phyloP scores from a whole-genome alignment of 2,113 vertebrate species.

The Zingel zingel region DNA sequence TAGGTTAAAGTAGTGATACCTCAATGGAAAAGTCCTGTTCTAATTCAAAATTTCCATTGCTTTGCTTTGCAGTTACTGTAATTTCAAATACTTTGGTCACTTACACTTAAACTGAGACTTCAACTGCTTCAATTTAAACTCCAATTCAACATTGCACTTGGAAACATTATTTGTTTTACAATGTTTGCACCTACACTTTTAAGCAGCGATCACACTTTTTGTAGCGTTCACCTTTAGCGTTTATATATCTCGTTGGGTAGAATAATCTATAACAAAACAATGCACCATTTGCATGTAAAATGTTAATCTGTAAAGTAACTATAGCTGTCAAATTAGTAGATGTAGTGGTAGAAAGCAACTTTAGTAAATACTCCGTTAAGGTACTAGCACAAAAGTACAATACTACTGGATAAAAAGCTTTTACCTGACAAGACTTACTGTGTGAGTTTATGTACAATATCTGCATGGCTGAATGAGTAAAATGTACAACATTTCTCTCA shows the following conservation, averaged over 20 bases:
- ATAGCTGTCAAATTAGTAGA: not conserved
- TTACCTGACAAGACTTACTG: not conserved
- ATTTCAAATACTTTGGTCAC: too few species aligned
- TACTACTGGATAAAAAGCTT: not conserved
- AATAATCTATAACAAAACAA: not conserved
- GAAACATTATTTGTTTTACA: not conserved
- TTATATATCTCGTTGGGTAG: not conserved
- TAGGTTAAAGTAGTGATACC: not conserved
- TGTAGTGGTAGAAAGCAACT: not conserved
- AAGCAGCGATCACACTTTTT: not conserved
- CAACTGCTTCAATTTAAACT: not conserved
- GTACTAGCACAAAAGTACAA: too few species aligned
- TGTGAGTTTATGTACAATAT: not conserved
- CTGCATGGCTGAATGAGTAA: not conserved
- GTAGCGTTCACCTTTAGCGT: not conserved
- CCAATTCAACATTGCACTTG: not conserved
- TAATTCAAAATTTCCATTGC: not conserved
- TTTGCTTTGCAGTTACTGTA: not conserved
- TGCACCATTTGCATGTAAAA: not conserved
- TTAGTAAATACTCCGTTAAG: not conserved
- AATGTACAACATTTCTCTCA: not conserved
- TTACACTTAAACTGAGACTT: not conserved
- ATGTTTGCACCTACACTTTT: not conserved
- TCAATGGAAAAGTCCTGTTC: not conserved
- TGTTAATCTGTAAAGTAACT: not conserved